phyloP scores from a whole-genome alignment of 2,113 vertebrate species.

The Callospermophilus lateralis region DNA sequence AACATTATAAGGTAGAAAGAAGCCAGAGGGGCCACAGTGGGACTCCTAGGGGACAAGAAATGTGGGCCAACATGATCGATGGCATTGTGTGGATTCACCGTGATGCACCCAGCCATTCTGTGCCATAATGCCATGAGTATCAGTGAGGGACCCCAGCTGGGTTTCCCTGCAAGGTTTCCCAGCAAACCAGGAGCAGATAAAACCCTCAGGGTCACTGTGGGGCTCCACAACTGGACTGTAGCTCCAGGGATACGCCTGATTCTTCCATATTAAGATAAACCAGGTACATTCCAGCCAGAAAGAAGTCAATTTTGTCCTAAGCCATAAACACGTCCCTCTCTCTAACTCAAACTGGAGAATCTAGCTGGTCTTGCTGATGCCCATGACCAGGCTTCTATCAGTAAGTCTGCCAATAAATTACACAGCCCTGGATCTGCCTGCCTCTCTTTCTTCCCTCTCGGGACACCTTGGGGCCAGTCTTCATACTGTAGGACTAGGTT shows the following conservation, averaged over 20 bases:
- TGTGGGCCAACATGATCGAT: rapidly evolving
- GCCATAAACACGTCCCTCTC: too few relatives aligned
- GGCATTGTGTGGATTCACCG: too few relatives aligned
- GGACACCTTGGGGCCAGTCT: not conserved
- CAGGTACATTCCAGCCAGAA: not conserved
- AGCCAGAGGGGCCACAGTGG: not conserved
- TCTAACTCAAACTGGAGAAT: not conserved
- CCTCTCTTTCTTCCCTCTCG: not conserved
- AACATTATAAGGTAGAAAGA: not conserved
- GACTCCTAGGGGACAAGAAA: not conserved
- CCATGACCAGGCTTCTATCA: too few relatives aligned
- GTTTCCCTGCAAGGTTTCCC: not conserved
- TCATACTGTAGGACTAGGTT: not conserved
- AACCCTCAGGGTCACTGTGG: not conserved
- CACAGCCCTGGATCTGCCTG: not conserved
- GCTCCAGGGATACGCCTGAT: not conserved
- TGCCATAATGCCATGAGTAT: not conserved
- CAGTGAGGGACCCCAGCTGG: not conserved
- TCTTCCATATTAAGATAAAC: not conserved
- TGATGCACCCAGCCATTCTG: not conserved
- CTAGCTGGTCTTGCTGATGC: not conserved
- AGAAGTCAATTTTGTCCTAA: not conserved
- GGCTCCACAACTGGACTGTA: not conserved
- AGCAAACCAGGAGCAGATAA: not conserved
- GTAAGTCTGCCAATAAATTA: not conserved